Evolutionary conservation across 2,113 vertebrate species (phyloP).

Genomic region (Dipodomys ordii): DNA sequence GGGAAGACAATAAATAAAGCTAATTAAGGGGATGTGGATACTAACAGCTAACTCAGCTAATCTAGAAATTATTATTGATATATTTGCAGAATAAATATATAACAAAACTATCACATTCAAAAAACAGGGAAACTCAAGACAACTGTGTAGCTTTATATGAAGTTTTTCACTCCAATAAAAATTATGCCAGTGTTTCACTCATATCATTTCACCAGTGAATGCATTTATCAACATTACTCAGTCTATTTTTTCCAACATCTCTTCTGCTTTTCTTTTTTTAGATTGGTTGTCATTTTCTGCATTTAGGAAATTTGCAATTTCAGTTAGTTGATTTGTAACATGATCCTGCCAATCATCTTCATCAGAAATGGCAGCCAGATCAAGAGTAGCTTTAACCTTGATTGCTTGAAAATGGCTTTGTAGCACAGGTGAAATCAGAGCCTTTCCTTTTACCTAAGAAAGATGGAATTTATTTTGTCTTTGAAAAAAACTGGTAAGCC

Average conservation of each 20-base stretch:
- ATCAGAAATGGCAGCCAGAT: background rate
- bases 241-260: constrained; percentile 58
- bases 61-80: background rate
- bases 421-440: constrained; percentile 19
- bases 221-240: background rate
- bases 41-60: background rate
- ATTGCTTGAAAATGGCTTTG: constrained; percentile 57
- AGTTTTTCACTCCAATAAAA: background rate
- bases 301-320: constrained; percentile 81
- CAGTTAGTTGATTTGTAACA: constrained; percentile 76
- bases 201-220: background rate
- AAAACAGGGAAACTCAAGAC: background rate
- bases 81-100: background rate
- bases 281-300: constrained; percentile 78
- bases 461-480: constrained; percentile 56
- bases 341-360: constrained; percentile 69
- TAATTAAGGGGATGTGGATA: background rate
- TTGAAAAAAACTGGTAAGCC: background rate
- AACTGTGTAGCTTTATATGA: background rate
- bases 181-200: background rate
- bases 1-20: background rate
- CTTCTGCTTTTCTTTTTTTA: constrained; percentile 86
- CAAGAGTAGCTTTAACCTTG: background rate
- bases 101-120: background rate
- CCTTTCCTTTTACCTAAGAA: constrained; percentile 78